A percentile compares a stretch with the other conserved stretches of the same genome.
Evolutionary conservation across 2,888 invertebrate genomes (phyloP).

Genomic region (Drosophila kokeensis): DNA sequence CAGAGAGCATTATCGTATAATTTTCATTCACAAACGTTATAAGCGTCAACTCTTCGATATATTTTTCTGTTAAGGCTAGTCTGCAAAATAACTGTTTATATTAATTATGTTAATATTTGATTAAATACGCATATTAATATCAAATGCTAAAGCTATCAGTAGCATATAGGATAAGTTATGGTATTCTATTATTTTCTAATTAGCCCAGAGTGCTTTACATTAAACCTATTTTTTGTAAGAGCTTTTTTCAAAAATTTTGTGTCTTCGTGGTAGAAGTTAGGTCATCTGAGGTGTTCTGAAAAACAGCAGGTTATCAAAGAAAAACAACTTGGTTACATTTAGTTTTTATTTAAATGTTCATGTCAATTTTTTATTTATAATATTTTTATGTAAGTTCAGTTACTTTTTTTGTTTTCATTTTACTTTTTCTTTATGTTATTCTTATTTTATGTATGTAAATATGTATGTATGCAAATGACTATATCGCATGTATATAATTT

Average conservation of each 20-base stretch:
- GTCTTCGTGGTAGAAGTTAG: not conserved
- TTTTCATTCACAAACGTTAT: constrained; percentile 22
- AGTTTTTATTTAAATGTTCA: constrained; percentile 60
- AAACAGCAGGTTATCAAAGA: constrained; percentile 18
- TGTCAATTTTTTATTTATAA: constrained; percentile 68
- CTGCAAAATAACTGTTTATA: not conserved
- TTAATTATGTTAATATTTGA: not conserved
- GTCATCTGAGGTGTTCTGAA: not conserved
- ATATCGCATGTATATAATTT: constrained; percentile 46
- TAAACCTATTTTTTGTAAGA: constrained; percentile 16
- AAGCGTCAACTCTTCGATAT: not conserved
- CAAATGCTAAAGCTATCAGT: not conserved
- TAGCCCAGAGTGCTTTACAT: constrained; percentile 30
- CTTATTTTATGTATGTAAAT: constrained; percentile 60
- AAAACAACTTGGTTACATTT: constrained; percentile 37
- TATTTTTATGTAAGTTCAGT: constrained; percentile 76
- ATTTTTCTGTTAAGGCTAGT: not conserved
- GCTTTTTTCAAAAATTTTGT: not conserved
- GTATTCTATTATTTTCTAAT: constrained; percentile 49
- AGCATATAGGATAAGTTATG: not conserved
- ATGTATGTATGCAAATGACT: constrained; percentile 62
- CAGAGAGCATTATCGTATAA: not conserved
- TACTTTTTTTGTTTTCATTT: constrained; percentile 36
- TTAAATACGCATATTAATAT: not conserved
- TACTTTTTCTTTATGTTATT: constrained; percentile 36